Base-by-base conservation (phyloP, 2,113 vertebrate species). In the Gallinago jamesoni region DNA sequence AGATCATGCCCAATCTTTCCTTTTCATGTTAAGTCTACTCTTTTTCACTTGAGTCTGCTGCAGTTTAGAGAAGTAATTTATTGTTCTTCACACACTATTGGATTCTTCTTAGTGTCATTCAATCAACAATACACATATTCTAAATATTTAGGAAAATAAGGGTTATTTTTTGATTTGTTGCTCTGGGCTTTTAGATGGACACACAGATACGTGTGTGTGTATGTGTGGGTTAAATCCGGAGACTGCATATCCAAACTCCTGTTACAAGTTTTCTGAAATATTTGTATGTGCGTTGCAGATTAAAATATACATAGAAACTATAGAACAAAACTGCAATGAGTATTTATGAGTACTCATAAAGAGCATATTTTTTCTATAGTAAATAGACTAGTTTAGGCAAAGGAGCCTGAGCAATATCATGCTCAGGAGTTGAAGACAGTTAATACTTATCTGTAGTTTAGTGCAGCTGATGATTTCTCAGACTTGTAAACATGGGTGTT, bases 201-300 rank as follows among this genome's bases (percentile, higher is more conserved):
- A 37, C 0, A 48, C 25, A 27, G 22, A 12, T 9, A 14, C n/a
- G 14, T 33, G 1, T 57, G 2, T 43, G 3, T 52, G 20, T n/a
- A 20, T 50, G 2, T 33, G 5, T 41, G 24, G 23, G 30, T 41
- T 78, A 73, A 74, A 68, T 55, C 47, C 19, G 43, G 19, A 67
- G 23, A 55, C 6, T 43, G 48, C 4, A 15, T 35, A 62, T 56
- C 31, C 15, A 74, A 56, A 80, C 74, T 55, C 23, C 16, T 74
- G 27, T 43, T 50, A 55, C 48, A 89, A 39, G 10, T 76, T 30
- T 59, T 59, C 50, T 25, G 17, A 67, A 55, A 53, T 39, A 67
- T 53, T 39, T 47, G 12, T 47, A 59, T 39, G 39, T 41, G 10
- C 20, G 33, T 23, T 67, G 16, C 45, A 74, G 24, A 41, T 47